These are phyloP conservation scores for Crypturellus tataupa DNA, from an alignment of 2,797 vertebrate species.

Conservation along the genomic window DNA sequence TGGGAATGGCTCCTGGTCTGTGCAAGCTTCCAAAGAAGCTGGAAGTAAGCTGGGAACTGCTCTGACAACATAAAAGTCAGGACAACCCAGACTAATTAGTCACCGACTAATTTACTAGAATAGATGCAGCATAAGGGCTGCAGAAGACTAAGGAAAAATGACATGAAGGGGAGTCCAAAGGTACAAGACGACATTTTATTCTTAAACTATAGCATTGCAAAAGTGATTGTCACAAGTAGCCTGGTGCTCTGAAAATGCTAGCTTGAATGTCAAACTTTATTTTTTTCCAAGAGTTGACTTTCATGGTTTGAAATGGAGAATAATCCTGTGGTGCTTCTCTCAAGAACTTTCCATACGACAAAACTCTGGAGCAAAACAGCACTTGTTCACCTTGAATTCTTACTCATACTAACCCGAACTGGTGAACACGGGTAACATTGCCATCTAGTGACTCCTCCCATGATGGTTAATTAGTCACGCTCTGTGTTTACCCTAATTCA, in stretches of 20 bases:
- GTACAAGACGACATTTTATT: neutral
- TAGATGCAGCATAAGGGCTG: neutral
- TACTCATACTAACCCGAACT: neutral
- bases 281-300: neutral
- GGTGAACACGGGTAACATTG: slow-evolving; percentile 35
- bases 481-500: neutral
- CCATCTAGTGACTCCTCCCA: slow-evolving; percentile 52
- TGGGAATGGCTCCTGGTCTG: too few relatives aligned
- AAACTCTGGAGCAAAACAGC: neutral
- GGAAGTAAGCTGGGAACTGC: neutral
- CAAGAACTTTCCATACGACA: neutral
- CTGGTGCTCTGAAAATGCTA: neutral
- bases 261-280: neutral
- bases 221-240: neutral
- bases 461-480: neutral
- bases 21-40: neutral
- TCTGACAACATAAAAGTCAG: neutral
- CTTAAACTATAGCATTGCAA: neutral
- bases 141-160: neutral
- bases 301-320: neutral
- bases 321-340: neutral
- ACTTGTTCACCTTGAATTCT: neutral
- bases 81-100: neutral
- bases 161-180: neutral
- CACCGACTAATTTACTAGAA: neutral